These are phyloP conservation scores for Luperina testacea DNA, from an alignment of 2,888 invertebrate genomes.

Conservation along the genomic window DNA sequence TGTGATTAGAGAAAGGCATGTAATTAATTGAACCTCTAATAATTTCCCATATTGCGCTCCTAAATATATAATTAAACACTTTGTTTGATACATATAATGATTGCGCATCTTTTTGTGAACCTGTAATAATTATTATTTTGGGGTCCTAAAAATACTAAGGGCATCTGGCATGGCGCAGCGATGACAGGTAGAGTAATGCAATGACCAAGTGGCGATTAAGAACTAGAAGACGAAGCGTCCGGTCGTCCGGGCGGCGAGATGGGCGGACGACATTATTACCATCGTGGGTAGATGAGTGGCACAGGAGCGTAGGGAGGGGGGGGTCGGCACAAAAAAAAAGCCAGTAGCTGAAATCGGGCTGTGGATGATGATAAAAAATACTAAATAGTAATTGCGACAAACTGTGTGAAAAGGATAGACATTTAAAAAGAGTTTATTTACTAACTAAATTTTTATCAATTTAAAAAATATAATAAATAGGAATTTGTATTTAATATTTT, in stretches of 20 bases:
- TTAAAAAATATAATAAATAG: not conserved
- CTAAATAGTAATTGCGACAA: not conserved
- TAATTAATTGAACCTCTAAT: no score
- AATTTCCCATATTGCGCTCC: no score
- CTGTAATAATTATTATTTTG: not conserved
- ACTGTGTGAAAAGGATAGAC: not conserved
- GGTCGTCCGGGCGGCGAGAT: not conserved
- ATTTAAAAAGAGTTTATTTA: not conserved
- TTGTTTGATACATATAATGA: no score
- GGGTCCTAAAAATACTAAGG: not conserved
- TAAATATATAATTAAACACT: no score
- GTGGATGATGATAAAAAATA: no score
- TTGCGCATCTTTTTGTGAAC: not conserved
- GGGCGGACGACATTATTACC: not conserved
- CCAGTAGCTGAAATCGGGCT: no score
- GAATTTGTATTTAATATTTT: not conserved
- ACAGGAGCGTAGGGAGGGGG: not conserved
- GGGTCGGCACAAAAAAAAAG: not conserved
- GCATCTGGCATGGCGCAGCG: not conserved
- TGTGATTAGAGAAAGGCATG: no score
- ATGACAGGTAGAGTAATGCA: not conserved
- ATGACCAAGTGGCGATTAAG: not conserved
- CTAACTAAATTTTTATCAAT: no score
- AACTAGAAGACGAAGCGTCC: not conserved
- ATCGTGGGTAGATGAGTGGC: not conserved